Evolutionary conservation across 2,888 invertebrate genomes (phyloP), one percentile per base, ranked within the genome.

Genomic region (Cerceris ruficornis): DNA sequence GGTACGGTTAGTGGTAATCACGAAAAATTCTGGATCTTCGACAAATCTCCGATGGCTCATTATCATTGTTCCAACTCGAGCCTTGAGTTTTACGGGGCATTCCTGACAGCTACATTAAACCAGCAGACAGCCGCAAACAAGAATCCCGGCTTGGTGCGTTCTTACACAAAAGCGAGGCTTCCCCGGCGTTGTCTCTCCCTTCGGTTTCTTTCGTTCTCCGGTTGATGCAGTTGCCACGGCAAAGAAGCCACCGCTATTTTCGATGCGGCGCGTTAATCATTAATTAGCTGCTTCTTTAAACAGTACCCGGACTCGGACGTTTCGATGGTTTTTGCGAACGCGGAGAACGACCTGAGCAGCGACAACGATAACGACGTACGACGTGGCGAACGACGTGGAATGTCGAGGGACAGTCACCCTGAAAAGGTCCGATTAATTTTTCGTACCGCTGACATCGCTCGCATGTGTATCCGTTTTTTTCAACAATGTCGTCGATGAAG

Each of bases 321-420:
- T 78, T 78, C 78, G 78, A 74, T 14, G 52, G 68, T 83, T 84
- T 81, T 83, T 84, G 64, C 41, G 39, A 15, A n/a, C 39, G 17
- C 17, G 60, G 60, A 7, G 49, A 28, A 59, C 66, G 72, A 57
- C 59, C 28, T n/a, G 43, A 54, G 46, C n/a, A 49, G 7, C 15
- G 67, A 67, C n/a, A 60, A 66, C 52, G 68, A 54, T 17, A 54
- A 81, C 71, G 73, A 83, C 69, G 75, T 64, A 69, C 70, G 81
- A 83, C 69, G 71, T 81, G 78, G 67, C 59, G 81, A 81, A 83
- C 81, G 84, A 82, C 78, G 70, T 72, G 84, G 84, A 83, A 83
- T 83, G 84, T 17, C 68, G 75, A 66, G 74, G 71, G 64, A 73
- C 81, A 81, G 79, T 79, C 70, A 79, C 76, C 76, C 80, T 84